phyloP scores from a whole-genome alignment of 2,888 invertebrate species.

The Parascotia fuliginaria region DNA sequence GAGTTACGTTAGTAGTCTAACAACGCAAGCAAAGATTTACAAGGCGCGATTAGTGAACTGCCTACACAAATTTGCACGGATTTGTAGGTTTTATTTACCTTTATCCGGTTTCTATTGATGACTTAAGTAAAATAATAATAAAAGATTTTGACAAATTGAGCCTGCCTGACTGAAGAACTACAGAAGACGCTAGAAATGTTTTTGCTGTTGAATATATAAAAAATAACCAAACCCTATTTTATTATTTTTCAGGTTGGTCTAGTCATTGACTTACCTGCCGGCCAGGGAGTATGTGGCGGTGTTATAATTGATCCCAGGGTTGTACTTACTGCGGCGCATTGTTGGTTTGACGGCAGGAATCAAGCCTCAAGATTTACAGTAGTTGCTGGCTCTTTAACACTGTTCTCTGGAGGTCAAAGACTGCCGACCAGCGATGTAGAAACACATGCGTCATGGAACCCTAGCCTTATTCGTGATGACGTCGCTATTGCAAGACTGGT shows the following conservation, averaged over 20 bases:
- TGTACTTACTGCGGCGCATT: constrained; percentile 9
- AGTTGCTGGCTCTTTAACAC: neutral
- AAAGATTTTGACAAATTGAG: no score
- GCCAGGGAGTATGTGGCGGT: constrained; percentile 1
- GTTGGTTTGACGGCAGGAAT: constrained; percentile 5
- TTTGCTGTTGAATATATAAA: neutral
- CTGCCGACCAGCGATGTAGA: neutral
- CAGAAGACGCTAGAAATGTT: no score
- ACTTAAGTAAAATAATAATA: no score
- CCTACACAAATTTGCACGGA: no score
- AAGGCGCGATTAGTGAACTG: no score
- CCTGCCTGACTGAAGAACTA: no score
- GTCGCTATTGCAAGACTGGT: neutral
- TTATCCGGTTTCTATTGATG: no score
- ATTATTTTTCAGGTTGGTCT: neutral
- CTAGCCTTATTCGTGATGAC: neutral
- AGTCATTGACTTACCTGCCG: neutral
- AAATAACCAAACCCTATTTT: neutral
- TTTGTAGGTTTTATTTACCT: no score
- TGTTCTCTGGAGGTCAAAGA: constrained; percentile 5
- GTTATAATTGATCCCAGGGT: neutral
- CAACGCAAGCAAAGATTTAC: no score
- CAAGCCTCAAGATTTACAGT: neutral
- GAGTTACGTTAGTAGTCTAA: no score
- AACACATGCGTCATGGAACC: constrained; percentile 1